Conservation (phyloP, 53 echinoderm and acorn worm species). For the Crossaster papposus region DNA sequence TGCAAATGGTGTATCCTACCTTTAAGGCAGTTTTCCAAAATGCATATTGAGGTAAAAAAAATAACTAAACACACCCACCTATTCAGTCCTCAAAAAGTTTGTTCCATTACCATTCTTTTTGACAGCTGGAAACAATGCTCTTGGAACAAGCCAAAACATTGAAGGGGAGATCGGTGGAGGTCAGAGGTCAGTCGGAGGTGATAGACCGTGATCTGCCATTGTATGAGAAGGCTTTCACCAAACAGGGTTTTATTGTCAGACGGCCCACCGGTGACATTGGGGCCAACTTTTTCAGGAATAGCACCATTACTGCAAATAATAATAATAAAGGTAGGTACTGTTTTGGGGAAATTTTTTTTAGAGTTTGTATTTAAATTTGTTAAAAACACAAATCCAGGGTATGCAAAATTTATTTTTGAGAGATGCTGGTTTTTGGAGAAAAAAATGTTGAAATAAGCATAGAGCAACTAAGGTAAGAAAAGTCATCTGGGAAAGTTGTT, state of each 20-base stretch:
- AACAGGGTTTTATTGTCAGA: conserved; percentile 67
- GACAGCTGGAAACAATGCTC: conserved; percentile 44
- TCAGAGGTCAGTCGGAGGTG: conserved; percentile 82
- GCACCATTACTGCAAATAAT: conserved; percentile 6
- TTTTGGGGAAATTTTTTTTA: background rate
- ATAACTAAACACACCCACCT: background rate
- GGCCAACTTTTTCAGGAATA: conserved; percentile 5
- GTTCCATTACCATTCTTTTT: background rate
- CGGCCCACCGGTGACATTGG: conserved; percentile 13
- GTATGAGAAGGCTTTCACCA: conserved; percentile 77
- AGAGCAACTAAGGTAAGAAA: too few species aligned
- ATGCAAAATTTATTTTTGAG: too few species aligned
- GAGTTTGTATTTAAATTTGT: background rate
- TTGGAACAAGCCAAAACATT: conserved; percentile 33
- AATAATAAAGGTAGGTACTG: conserved; percentile 26
- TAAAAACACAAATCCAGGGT: too few species aligned
- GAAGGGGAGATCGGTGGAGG: conserved; percentile 43
- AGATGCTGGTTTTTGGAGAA: too few species aligned
- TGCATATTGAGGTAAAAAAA: background rate
- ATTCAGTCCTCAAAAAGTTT: background rate
- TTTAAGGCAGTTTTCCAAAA: too few species aligned
- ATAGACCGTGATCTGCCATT: conserved; percentile 85
- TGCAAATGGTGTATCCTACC: too few species aligned
- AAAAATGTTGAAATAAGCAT: too few species aligned
- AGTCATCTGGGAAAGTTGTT: too few species aligned